Evolutionary conservation across 23 tunicate genomes (phyloP).

Genomic region (Ascidia mentula): DNA sequence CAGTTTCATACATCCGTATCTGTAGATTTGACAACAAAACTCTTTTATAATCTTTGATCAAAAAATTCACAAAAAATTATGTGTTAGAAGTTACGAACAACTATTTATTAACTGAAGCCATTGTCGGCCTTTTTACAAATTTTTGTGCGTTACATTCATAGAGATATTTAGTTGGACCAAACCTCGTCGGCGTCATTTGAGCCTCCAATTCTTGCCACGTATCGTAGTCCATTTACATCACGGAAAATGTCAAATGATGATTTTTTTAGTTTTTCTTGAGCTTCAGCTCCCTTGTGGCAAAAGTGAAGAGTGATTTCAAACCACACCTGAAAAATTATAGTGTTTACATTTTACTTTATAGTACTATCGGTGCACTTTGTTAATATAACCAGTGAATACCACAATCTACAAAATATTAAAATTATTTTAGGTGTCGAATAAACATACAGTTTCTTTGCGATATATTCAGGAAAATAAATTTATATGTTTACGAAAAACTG

Average conservation of each 20-base stretch:
- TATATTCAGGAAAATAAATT: too few species aligned
- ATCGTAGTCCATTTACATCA: slow-evolving; percentile 62
- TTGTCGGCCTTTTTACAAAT: not conserved
- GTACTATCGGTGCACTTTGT: too few species aligned
- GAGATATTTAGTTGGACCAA: too few species aligned
- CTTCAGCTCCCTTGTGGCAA: slow-evolving; percentile 84
- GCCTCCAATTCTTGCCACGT: slow-evolving; percentile 47
- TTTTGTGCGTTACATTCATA: not conserved
- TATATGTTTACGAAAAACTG: too few species aligned
- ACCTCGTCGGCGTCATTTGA: slow-evolving; percentile 61
- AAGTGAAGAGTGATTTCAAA: slow-evolving; percentile 95
- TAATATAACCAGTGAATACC: too few species aligned
- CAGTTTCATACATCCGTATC: slow-evolving; percentile 97
- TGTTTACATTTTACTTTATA: too few species aligned
- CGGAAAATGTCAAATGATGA: slow-evolving; percentile 62
- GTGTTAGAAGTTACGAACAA: not conserved
- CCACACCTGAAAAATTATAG: slow-evolving; percentile 84
- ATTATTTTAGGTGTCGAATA: too few species aligned
- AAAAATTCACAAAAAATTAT: not conserved
- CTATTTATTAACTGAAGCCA: not conserved
- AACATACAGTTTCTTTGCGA: too few species aligned
- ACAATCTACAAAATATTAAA: too few species aligned
- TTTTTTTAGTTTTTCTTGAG: slow-evolving; percentile 84
- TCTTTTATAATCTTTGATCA: not conserved
- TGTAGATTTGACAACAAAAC: not conserved